Conservation (phyloP, 2,888 invertebrate species). For the Polymixis lichenea region DNA sequence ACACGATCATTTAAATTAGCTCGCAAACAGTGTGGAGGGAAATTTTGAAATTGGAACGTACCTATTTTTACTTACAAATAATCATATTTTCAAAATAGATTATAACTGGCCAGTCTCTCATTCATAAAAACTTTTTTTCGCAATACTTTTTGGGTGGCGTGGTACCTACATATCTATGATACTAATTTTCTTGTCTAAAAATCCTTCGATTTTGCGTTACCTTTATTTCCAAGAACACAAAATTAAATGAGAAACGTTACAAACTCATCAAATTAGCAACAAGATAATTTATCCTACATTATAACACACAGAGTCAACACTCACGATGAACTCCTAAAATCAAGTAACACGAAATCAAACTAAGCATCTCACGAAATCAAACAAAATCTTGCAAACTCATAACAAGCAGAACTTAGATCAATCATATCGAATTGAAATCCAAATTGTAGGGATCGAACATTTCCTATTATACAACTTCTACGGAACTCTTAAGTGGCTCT, state of each 20-base stretch:
- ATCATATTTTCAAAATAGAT: too few relatives aligned
- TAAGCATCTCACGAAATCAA: conserved; percentile 41
- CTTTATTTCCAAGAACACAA: background rate
- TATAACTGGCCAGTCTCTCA: too few relatives aligned
- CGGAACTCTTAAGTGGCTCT: conserved; percentile 69
- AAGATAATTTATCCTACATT: conserved; percentile 35
- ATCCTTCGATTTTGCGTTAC: background rate
- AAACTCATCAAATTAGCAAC: conserved; percentile 23
- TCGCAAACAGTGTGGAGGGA: too few relatives aligned
- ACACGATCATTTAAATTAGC: too few relatives aligned
- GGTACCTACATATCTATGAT: too few relatives aligned
- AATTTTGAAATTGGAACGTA: too few relatives aligned
- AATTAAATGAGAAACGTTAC: background rate
- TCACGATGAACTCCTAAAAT: conserved; percentile 21
- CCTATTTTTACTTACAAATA: too few relatives aligned
- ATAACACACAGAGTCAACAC: conserved; percentile 34
- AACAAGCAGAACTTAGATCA: conserved; percentile 65
- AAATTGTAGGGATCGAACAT: conserved; percentile 67
- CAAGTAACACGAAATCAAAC: conserved; percentile 42
- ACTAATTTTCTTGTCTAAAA: background rate
- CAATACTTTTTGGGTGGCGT: too few relatives aligned
- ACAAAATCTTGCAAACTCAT: conserved; percentile 64
- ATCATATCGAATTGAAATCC: conserved; percentile 66
- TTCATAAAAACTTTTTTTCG: too few relatives aligned
- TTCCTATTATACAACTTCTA: conserved; percentile 73